Percentiles rank a stretch among this genome's conserved stretches.
These are phyloP conservation scores for Amblyopsis hoosieri DNA, from an alignment of 2,797 vertebrate species.

Conservation along the genomic window DNA sequence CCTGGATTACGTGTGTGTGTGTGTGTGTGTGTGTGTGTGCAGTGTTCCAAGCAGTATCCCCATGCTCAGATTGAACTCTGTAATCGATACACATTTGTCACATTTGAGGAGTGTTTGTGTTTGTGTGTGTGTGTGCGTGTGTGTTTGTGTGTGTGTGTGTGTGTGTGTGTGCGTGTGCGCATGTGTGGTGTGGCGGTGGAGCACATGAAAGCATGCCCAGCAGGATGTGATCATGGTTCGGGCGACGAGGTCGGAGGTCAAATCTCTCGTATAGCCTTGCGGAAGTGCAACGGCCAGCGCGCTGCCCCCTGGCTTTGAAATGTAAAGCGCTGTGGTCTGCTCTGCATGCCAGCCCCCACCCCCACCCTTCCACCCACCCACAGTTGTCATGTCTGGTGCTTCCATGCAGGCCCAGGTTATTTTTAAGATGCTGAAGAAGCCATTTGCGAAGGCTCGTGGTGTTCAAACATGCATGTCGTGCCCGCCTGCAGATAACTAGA, in stretches of 20 bases:
- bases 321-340: conserved; percentile 58
- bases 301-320: conserved; percentile 81
- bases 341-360: conserved; percentile 50
- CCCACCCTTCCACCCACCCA: conserved; percentile 43
- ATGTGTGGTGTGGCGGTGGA: conserved; percentile 59
- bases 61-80: conserved; percentile 26
- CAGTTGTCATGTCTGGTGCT: conserved; percentile 89
- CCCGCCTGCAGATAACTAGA: neutral
- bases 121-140: conserved; percentile 38
- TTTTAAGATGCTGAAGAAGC: conserved; percentile 69
- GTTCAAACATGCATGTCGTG: conserved; percentile 17
- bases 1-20: neutral
- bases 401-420: conserved; percentile 74
- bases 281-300: conserved; percentile 63
- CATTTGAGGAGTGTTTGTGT: conserved; percentile 36
- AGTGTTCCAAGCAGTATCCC: neutral
- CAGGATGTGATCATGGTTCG: conserved; percentile 64
- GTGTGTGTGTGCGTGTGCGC: conserved; percentile 22
- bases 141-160: conserved; percentile 4
- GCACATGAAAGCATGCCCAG: conserved; percentile 68
- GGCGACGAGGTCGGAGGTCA: conserved; percentile 78
- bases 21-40: conserved; percentile 1
- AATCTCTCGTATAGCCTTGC: conserved; percentile 76
- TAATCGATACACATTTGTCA: conserved; percentile 53
- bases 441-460: conserved; percentile 38